phyloP scores from a whole-genome alignment of 2,113 vertebrate species.

The Lophochroa leadbeateri region DNA sequence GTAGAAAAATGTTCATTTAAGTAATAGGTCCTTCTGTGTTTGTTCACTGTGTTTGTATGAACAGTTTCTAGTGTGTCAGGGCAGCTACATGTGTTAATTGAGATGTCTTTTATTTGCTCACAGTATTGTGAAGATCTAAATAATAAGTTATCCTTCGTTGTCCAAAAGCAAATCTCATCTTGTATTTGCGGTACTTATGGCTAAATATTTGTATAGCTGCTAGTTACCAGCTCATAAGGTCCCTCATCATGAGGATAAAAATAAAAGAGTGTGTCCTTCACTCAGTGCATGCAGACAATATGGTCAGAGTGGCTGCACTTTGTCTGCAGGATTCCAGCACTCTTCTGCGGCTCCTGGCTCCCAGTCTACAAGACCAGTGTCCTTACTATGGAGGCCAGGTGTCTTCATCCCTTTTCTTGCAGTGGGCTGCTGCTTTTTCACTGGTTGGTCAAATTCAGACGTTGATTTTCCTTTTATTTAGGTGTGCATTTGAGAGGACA shows the following conservation, averaged over 20 bases:
- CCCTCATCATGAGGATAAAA: background rate
- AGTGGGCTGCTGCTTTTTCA: background rate
- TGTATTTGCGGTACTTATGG: background rate
- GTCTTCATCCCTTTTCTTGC: background rate
- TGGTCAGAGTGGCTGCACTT: accelerated
- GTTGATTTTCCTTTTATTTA: background rate
- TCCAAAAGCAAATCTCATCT: background rate
- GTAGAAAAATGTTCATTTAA: background rate
- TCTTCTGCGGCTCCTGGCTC: background rate
- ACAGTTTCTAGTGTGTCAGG: background rate
- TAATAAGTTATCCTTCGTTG: background rate
- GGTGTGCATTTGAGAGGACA: background rate
- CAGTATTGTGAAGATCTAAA: background rate
- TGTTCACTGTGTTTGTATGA: background rate
- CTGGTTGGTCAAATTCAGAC: background rate
- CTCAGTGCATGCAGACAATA: background rate
- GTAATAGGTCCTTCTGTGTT: background rate
- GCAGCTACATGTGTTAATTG: background rate
- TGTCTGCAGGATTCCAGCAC: background rate
- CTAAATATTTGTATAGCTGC: background rate
- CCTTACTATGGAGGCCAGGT: background rate
- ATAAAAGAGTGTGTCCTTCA: background rate
- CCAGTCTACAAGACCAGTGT: background rate
- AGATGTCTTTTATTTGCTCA: background rate
- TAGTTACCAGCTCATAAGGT: background rate